Evolutionary conservation across 35 echinoderm and acorn worm genomes (phyloP), one percentile per base, ranked within the genome.

Genomic region (Apostichopus parvimensis): DNA sequence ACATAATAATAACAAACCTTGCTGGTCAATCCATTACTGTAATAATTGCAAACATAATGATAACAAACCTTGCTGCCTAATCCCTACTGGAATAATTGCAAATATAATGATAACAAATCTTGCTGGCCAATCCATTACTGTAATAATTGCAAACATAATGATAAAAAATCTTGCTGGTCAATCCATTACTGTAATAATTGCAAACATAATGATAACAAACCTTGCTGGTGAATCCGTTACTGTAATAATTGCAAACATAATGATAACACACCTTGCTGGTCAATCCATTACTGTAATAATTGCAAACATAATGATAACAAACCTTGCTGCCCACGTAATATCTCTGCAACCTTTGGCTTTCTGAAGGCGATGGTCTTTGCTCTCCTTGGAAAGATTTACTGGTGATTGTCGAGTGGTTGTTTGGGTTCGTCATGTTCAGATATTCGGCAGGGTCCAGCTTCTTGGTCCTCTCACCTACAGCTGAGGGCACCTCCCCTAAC

Each of bases 381-480:
- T 93, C 77, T 5, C 97, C 97, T 80, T 94, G 87, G 90, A 96
- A 96, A n/a, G 91, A 94, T 70, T 99, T 99, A 56, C 80, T 94
- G 65, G 95, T 92, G 57, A 96, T 99, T 62, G 91, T 93, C 5
- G 97, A 99, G 72, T 99, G 95, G 88, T 99, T 99, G 71, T 99
- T 86, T 4, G 97, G 97, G 59, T 99, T 94, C 53, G 95, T 99
- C 97, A 99, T 94, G 88, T 96, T 99, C 56, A 95, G 83, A 83
- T 99, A 96, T 88, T 99, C 97, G 1, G 95, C 95, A 8, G 97
- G 97, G 78, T 96, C 97, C 4, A 26, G 53, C 78, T 98, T 96
- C 77, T 68, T 87, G 6, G 91, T 98, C 57, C 93, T 77, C 9
- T 92, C 77, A 77, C 94, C 93, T 0, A 95, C 95, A 28, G 93